Conservation (phyloP, 2,888 invertebrate species). For the Apoderus coryli region DNA sequence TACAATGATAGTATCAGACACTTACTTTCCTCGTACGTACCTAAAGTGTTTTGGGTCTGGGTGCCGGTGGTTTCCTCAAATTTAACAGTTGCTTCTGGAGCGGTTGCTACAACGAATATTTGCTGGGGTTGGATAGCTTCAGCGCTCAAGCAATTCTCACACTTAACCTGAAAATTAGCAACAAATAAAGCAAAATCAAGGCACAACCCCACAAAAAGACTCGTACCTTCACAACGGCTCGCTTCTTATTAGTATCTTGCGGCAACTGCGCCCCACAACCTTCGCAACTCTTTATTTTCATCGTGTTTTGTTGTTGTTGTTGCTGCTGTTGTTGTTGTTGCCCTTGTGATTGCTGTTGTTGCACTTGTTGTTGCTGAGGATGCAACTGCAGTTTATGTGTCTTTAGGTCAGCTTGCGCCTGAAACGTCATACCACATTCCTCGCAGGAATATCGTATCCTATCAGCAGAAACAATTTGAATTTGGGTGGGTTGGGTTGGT, state of each 20-base stretch:
- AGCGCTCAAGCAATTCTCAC: slow-evolving; percentile 32
- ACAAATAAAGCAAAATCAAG: no score
- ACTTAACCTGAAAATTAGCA: slow-evolving; percentile 23
- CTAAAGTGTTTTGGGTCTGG: slow-evolving; percentile 25
- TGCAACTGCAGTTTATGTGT: slow-evolving; percentile 35
- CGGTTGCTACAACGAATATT: slow-evolving; percentile 49
- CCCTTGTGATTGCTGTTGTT: slow-evolving; percentile 30
- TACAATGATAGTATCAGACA: not conserved
- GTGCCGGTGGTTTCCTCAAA: slow-evolving; percentile 31
- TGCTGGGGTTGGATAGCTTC: slow-evolving; percentile 33
- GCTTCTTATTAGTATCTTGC: slow-evolving; percentile 32
- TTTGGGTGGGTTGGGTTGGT: slow-evolving; percentile 35
- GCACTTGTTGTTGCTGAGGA: slow-evolving; percentile 32
- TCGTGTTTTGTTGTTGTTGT: slow-evolving; percentile 26
- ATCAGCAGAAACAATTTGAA: slow-evolving; percentile 45
- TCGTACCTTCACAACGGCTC: slow-evolving; percentile 34
- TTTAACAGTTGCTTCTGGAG: slow-evolving; percentile 27
- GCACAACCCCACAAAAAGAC: no score
- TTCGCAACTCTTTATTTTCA: slow-evolving; percentile 33
- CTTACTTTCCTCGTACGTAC: slow-evolving; percentile 14
- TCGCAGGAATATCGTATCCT: slow-evolving; percentile 32
- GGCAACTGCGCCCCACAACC: slow-evolving; percentile 32
- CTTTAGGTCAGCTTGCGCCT: slow-evolving; percentile 30
- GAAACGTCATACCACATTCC: slow-evolving; percentile 32
- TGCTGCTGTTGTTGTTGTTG: slow-evolving; percentile 33